Percentiles rank a stretch among this genome's conserved stretches.
phyloP scores from a whole-genome alignment of 2,797 vertebrate species.

The Alfaro cultratus region DNA sequence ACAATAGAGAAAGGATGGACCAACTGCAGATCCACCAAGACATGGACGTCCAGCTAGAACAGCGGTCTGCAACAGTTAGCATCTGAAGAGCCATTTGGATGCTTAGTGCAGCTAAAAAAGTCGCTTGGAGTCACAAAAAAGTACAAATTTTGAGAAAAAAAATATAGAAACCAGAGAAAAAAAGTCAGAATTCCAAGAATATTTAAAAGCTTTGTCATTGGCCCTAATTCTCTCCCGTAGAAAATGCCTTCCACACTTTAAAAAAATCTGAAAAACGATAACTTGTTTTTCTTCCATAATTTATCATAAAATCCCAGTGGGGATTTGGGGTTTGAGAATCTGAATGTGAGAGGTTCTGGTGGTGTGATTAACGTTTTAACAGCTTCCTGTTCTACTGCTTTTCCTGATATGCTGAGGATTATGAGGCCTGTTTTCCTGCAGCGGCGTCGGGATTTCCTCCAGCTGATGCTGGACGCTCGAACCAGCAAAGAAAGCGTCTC shows the following conservation, averaged over 20 bases:
- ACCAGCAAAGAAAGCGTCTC: constrained; percentile 52
- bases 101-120: no score
- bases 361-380: neutral
- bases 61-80: no score
- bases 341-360: neutral
- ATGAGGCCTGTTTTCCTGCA: constrained; percentile 41
- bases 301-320: neutral
- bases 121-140: no score
- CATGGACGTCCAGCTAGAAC: neutral
- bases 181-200: no score
- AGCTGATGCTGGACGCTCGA: constrained; percentile 88
- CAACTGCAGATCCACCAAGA: neutral
- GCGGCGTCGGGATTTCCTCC: constrained; percentile 92
- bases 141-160: no score
- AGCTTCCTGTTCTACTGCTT: accelerated
- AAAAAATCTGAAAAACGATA: neutral
- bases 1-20: no score
- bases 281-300: neutral
- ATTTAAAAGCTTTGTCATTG: no score
- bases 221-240: no score
- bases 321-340: neutral
- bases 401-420: neutral
- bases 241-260: neutral
- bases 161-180: no score
- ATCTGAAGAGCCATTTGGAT: no score